Percentiles rank a stretch among this genome's conserved stretches.
phyloP scores from a whole-genome alignment of 1,140 invertebrate genomes.

The Meloidogyne floridensis region DNA sequence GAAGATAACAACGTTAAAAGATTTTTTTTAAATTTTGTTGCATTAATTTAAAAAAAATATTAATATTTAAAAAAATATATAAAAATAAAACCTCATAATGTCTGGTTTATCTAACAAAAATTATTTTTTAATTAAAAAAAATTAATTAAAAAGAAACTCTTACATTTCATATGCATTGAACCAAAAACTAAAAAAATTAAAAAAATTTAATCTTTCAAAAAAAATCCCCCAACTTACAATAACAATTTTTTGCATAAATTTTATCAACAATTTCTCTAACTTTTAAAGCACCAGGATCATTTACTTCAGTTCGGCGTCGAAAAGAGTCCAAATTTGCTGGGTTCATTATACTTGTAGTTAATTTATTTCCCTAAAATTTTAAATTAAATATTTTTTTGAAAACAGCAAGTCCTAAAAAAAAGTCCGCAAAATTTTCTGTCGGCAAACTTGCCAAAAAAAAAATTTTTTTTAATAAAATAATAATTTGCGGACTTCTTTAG shows the following conservation, averaged over 20 bases:
- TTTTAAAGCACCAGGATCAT: not conserved
- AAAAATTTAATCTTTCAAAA: too few species aligned
- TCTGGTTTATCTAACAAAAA: constrained; percentile 27
- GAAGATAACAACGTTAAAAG: too few species aligned
- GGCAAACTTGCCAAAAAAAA: too few species aligned
- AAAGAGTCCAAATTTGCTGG: not conserved
- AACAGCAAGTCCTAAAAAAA: too few species aligned
- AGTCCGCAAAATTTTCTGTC: too few species aligned
- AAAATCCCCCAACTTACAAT: too few species aligned
- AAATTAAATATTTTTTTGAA: too few species aligned
- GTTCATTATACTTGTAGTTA: not conserved
- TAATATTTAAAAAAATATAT: not conserved
- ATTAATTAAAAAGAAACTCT: constrained; percentile 13
- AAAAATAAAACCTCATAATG: constrained; percentile 21
- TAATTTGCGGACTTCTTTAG: not conserved
- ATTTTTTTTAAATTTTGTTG: too few species aligned
- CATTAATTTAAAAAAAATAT: too few species aligned
- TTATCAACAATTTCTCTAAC: constrained; percentile 6
- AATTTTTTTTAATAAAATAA: constrained; percentile 16
- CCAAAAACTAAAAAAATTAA: not conserved
- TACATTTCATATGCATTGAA: constrained; percentile 13
- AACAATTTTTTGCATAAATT: constrained; percentile 12
- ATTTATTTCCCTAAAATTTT: constrained; percentile 12
- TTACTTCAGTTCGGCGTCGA: not conserved
- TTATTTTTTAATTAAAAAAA: not conserved